A percentile compares a stretch with the other conserved stretches of the same genome.
Evolutionary conservation across 2,113 vertebrate species (phyloP).

Genomic region (Bujurquina vittata): DNA sequence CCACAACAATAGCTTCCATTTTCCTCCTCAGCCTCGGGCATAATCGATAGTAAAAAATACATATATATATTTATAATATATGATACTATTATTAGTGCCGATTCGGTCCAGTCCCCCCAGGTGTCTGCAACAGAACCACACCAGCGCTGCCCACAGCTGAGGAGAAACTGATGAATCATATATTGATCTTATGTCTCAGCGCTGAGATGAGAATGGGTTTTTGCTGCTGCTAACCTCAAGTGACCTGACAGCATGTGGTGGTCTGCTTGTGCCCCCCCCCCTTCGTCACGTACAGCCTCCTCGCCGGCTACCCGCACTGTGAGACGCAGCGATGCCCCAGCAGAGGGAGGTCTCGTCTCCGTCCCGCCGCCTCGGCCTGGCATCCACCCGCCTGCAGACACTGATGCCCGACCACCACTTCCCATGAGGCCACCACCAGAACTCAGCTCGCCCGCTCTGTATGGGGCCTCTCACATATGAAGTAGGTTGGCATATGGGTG

Average conservation of each 20-base stretch:
- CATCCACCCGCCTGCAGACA: slow-evolving; percentile 43
- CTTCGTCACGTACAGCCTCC: slow-evolving; percentile 14
- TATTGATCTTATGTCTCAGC: slow-evolving; percentile 53
- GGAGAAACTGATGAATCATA: slow-evolving; percentile 47
- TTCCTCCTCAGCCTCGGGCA: slow-evolving; percentile 35
- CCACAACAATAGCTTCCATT: slow-evolving; percentile 65
- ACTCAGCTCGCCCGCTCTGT: slow-evolving; percentile 76
- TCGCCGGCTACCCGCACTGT: slow-evolving; percentile 20
- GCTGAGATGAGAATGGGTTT: slow-evolving; percentile 35
- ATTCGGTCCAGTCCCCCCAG: not conserved
- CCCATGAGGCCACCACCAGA: slow-evolving; percentile 80
- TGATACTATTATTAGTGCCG: slow-evolving; percentile 27
- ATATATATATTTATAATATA: not conserved
- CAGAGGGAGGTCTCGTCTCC: slow-evolving; percentile 52
- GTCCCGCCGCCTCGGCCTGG: slow-evolving; percentile 57
- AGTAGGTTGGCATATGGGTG: slow-evolving; percentile 60
- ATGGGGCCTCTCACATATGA: slow-evolving; percentile 80
- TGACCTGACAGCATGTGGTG: slow-evolving; percentile 53
- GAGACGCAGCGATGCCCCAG: slow-evolving; percentile 71
- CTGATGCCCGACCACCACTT: slow-evolving; percentile 59
- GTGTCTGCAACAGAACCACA: slow-evolving; percentile 5
- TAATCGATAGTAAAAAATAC: slow-evolving; percentile 31
- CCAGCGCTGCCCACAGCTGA: slow-evolving; percentile 8
- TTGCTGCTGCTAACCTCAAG: slow-evolving; percentile 45
- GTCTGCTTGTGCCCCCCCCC: slow-evolving; percentile 16